A percentile compares a stretch with the other conserved stretches of the same genome.
These are phyloP conservation scores for Oxyura jamaicensis DNA, from an alignment of 2,113 vertebrate species.

Conservation along the genomic window DNA sequence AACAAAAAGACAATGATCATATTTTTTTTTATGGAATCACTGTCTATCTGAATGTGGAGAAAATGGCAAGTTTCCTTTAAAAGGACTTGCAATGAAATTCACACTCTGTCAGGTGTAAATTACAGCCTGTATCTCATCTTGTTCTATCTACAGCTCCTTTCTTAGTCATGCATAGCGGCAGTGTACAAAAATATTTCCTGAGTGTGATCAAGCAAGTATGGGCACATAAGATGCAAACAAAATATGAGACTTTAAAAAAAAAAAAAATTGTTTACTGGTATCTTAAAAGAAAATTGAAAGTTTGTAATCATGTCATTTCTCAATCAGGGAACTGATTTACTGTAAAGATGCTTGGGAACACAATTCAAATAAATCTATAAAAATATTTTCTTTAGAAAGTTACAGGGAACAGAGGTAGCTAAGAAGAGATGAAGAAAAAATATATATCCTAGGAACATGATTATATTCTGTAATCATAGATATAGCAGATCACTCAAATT, in stretches of 20 bases:
- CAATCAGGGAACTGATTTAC: not conserved
- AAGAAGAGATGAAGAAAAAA: not conserved
- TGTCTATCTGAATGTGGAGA: not conserved
- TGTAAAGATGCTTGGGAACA: not conserved
- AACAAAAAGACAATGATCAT: not conserved
- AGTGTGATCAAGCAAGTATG: conserved; percentile 24
- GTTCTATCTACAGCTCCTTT: conserved; percentile 41
- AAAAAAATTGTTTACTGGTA: not conserved
- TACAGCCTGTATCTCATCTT: conserved; percentile 51
- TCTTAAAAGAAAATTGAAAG: conserved; percentile 11
- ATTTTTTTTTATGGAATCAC: not conserved
- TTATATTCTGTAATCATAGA: not conserved
- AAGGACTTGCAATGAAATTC: conserved; percentile 33
- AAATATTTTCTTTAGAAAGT: not conserved
- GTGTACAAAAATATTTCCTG: conserved; percentile 31
- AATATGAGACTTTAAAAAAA: not conserved
- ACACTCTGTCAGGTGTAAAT: conserved; percentile 64
- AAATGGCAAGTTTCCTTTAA: conserved; percentile 47
- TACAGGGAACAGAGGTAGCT: not conserved
- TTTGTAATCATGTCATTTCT: not conserved
- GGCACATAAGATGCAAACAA: conserved; percentile 12
- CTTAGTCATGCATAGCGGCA: conserved; percentile 57
- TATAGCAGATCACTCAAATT: not conserved
- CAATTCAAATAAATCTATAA: not conserved
- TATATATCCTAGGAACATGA: not conserved